Base-by-base conservation (phyloP, 1,140 invertebrate species). In the Dinothrombium tinctorium region DNA sequence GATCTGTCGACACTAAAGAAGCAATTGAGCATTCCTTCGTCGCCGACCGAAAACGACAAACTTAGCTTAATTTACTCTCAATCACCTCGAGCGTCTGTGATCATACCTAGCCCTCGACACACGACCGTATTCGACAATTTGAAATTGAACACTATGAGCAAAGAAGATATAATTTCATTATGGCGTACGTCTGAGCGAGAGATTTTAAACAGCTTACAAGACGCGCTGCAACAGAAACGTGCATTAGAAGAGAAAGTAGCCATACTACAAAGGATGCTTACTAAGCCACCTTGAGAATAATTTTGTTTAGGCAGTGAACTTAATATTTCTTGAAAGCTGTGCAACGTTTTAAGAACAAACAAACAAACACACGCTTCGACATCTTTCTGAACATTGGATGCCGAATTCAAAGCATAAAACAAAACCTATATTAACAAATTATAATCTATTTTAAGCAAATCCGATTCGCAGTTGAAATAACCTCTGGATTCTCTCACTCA, bases 171-270 rank as follows among this genome's bases (percentile, higher is more conserved):
- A 6, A 65, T 75, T 37, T 54, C 66, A 41, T 55, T 76, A 45
- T 76, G 74, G 72, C 61, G 71, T 49, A 69, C 69, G 48, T 72
- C 72, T 8, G 73, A 78, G 55, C 61, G 69, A 26, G 71, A 75
- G 49, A 56, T 75, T 8, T 60, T 69, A 42, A 66, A 67, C 47
- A 64, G 69, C 41, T 55, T 76, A 15, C 55, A 69, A 35, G 66
- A 69, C 46, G 69, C 71, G 9, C 57, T 74, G 44, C 63, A 67
- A 51, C 70, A 73, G 45, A 70, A 70, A 49, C 60, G 63, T 37
- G 58, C 60, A 25, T 52, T 67, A 5, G 55, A 61, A 43, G 48
- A 53, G 36, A 54, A 53, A 29, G 37, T 60, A n/a, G 50, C 51
- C 2, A 36, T 49, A 24, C 31, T 50, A 15, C 48, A 52, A 26